Base-by-base conservation (phyloP, 2,888 invertebrate species). In the Megaustenia siamemsis region DNA sequence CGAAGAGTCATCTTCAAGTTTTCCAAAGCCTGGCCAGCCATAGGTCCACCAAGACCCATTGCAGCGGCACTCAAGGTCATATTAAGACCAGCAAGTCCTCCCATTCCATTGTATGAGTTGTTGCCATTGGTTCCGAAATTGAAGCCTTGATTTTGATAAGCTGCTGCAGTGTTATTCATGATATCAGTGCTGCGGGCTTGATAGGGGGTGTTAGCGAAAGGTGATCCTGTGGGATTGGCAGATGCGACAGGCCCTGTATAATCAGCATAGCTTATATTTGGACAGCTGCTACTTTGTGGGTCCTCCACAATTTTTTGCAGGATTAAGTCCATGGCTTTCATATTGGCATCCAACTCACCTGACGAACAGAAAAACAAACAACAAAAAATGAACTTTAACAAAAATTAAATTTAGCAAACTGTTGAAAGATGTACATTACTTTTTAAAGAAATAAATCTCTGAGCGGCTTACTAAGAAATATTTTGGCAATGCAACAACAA, bases 261-360 rank as follows among this genome's bases (percentile, higher is more conserved):
- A 95, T 98, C 98, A 81, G 98, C 98, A 95, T 99, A 99, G 93
- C 98, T 98, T 92, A 98, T 97, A 95, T 98, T 98, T 87, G 98
- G 96, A 94, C 98, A 98, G 90, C 97, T 97, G 88, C 98, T 98
- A 92, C 98, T 98, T 94, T 98, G 97, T n/a, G 99, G 98, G 94
- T 99, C 99, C 95, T 99, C 98, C 79, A 98, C 97, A 89, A 99
- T 98, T 95, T 99, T 99, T 92, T 97, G 97, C 90, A 99, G 95
- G 93, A 99, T 98, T 97, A 99, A 97, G 85, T 93, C 93, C 86
- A 94, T 91, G 18, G 94, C 94, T 85, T 91, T 92, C 84, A 89
- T 90, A 84, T 92, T 92, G 81, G 91, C 89, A 49, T 93, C 93
- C 82, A 91, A 84, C 78, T 93, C 93, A 89, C 94, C 94, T 93